Evolutionary conservation across 2,113 vertebrate species (phyloP).

Genomic region (Daboia siamensis): DNA sequence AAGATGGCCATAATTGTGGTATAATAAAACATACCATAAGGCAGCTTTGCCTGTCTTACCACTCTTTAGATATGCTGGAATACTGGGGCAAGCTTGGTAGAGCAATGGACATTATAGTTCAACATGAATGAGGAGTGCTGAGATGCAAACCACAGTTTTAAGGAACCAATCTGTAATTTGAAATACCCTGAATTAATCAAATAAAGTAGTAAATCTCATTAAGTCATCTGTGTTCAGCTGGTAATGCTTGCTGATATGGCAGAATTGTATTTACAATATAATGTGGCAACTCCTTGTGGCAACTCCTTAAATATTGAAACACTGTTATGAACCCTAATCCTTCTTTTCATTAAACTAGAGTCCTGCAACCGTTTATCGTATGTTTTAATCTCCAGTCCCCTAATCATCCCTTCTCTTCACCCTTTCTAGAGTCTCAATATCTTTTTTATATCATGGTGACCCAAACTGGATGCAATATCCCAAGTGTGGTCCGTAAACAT

Average conservation of each 20-base stretch:
- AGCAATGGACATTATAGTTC: not conserved
- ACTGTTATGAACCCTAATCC: not conserved
- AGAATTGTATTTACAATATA: constrained; percentile 1
- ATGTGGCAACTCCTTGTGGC: not conserved
- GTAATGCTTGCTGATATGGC: not conserved
- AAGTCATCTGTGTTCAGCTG: not conserved
- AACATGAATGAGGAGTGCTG: not conserved
- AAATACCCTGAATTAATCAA: constrained; percentile 15
- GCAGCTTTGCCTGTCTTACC: not conserved
- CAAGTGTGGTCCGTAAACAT: not conserved
- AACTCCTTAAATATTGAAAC: too few species aligned
- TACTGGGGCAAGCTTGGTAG: not conserved
- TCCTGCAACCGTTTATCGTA: not conserved
- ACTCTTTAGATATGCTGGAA: not conserved
- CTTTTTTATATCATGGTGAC: not conserved
- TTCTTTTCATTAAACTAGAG: not conserved
- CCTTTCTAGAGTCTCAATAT: not conserved
- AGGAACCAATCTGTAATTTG: constrained; percentile 4
- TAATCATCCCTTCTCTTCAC: not conserved
- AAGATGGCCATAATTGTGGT: not conserved
- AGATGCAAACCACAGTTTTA: not conserved
- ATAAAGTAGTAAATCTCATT: not conserved
- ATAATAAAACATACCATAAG: not conserved
- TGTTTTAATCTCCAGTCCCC: not conserved
- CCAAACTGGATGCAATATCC: not conserved